These are phyloP conservation scores for Passerina amoena DNA, from an alignment of 2,113 vertebrate species.

Conservation along the genomic window DNA sequence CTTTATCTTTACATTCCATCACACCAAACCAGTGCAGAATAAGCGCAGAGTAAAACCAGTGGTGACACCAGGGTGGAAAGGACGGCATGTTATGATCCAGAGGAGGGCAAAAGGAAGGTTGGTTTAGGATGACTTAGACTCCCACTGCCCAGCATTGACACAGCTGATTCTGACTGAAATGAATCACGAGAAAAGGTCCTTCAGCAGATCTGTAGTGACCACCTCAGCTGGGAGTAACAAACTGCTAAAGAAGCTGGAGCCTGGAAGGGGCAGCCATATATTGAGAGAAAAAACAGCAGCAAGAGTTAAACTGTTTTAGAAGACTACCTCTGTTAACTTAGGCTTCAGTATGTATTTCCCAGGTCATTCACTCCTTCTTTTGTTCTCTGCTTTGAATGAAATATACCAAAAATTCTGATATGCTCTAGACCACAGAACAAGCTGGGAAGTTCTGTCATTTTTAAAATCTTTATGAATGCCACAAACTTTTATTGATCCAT, in stretches of 20 bases:
- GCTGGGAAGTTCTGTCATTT: not conserved
- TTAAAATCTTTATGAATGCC: not conserved
- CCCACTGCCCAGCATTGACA: not conserved
- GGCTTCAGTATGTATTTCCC: not conserved
- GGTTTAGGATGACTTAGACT: not conserved
- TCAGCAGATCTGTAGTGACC: not conserved
- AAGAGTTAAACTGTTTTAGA: not conserved
- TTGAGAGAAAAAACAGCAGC: not conserved
- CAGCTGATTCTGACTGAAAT: not conserved
- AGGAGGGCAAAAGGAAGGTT: fast-evolving
- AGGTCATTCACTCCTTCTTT: not conserved
- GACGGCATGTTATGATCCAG: not conserved
- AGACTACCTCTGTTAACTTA: not conserved
- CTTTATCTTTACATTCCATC: not conserved
- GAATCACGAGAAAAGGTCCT: not conserved
- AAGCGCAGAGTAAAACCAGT: not conserved
- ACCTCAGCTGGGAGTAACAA: fast-evolving
- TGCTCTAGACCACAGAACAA: not conserved
- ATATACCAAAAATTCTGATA: not conserved
- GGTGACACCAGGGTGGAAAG: not conserved
- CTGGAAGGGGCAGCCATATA: not conserved
- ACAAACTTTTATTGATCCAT: not conserved
- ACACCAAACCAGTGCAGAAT: not conserved
- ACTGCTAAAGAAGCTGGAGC: not conserved
- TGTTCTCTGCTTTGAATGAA: not conserved